Base-by-base conservation (phyloP, 1,140 invertebrate species). In the Drosophila ironensis region DNA sequence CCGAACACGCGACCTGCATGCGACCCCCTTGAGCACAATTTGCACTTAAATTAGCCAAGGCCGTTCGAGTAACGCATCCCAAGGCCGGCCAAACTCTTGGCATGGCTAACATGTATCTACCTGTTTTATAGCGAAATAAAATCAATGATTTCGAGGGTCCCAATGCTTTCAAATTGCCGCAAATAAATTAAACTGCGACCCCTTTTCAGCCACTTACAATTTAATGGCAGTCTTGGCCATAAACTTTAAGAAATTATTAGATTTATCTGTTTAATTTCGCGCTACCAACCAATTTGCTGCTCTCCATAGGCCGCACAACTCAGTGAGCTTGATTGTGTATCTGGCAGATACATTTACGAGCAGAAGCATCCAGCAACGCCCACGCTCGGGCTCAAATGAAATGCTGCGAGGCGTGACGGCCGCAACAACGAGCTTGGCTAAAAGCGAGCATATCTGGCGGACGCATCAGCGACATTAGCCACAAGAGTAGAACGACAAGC, bases 41-140 rank as follows among this genome's bases (percentile, higher is more conserved):
- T 67, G 75, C 75, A 81, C 47, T 82, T 70, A 82, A 75, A 72
- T 42, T 53, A 69, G 63, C 80, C 72, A 84, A 76, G 78, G 80
- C 64, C 54, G 33, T 53, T 78, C 41, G 50, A n/a, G 24, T 38
- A 35, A 60, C 60, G 41, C 22, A 53, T 72, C 60, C 30, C 61
- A 78, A 84, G 78, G 80, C 37, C 63, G 9, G 14, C 9, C n/a
- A 8, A 28, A 24, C 50, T 37, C 61, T 33, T 40, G 16, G 33
- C 45, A 78, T 74, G 53, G 71, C 66, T 42, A 70, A 64, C 44
- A 52, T 56, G 47, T 73, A 63, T 80, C 73, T 81, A 81, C 68
- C 53, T 66, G 60, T 59, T 42, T 73, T 41, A 17, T 22, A 17
- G 24, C 22, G 19, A 28, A 38, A 25, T n/a, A 42, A 28, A 33